phyloP scores from a whole-genome alignment of 2,797 vertebrate genomes.

The Melanotaenia pygmaea region DNA sequence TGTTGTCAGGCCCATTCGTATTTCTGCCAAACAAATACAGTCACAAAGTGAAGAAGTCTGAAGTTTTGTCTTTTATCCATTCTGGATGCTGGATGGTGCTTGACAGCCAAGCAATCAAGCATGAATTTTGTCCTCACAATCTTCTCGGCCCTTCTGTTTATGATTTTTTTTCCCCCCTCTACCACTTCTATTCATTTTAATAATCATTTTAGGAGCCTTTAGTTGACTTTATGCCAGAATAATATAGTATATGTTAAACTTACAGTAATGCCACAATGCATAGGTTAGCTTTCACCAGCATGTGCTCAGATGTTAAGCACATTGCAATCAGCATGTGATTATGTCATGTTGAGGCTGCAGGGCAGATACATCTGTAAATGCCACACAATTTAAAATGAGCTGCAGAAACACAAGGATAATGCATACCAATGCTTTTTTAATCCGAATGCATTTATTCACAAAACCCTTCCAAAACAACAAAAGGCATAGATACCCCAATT shows the following conservation, averaged over 20 bases:
- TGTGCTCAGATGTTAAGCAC: slow-evolving; percentile 7
- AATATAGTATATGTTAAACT: background rate
- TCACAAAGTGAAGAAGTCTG: slow-evolving; percentile 43
- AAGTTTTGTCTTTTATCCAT: slow-evolving; percentile 61
- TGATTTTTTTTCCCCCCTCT: slow-evolving; percentile 2
- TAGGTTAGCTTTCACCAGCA: slow-evolving; percentile 13
- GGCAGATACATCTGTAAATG: slow-evolving; percentile 14
- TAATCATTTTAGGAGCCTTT: slow-evolving; percentile 11
- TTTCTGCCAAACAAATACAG: slow-evolving; percentile 49
- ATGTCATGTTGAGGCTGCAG: slow-evolving; percentile 25
- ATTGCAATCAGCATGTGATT: slow-evolving; percentile 7
- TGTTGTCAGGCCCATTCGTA: slow-evolving; percentile 53
- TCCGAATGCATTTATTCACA: background rate
- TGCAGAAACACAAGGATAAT: background rate
- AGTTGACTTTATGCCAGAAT: slow-evolving; percentile 23
- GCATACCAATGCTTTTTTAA: background rate
- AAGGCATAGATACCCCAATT: background rate
- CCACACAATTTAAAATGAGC: slow-evolving; percentile 20
- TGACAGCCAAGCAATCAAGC: slow-evolving; percentile 49
- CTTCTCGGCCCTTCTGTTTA: slow-evolving; percentile 25
- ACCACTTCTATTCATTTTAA: background rate
- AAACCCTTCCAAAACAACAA: slow-evolving; percentile 4
- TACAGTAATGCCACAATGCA: background rate
- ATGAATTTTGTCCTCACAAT: slow-evolving; percentile 34
- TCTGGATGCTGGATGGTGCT: slow-evolving; percentile 38